Evolutionary conservation across 2,888 invertebrate species (phyloP), one percentile per base, ranked within the genome.

Genomic region (Hoplodrina blanda): DNA sequence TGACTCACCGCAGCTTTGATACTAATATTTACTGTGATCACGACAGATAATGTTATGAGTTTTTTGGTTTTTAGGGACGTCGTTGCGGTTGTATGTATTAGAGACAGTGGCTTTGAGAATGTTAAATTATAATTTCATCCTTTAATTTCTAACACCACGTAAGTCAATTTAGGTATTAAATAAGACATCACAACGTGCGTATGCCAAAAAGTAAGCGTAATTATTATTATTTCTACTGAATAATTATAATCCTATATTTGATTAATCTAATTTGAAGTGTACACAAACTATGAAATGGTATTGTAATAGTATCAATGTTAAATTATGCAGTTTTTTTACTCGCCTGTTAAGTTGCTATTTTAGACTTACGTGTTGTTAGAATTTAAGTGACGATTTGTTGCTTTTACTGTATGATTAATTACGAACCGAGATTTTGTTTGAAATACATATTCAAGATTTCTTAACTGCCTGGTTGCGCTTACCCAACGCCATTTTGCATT

Each of bases 1-100:
- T 90, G 89, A 89, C 78, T 89, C 90, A 91, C 91, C 91, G 81
- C 90, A 90, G 83, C 85, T 82, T 88, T 87, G 88, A 90, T 90
- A 91, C 88, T 89, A 89, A 89, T 90, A 87, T 90, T 88, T 83
- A 75, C 76, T 73, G 68, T 74, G 79, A 82, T 83, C 75, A 77
- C 61, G 65, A 66, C 81, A 73, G 83, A 85, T 79, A 8, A 78
- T 59, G 25, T 66, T 69, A 73, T 55, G 56, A 76, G 60, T 55
- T 64, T 71, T 73, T 83, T 79, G 6, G 19, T 37, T 25, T 64
- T 69, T 63, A 19, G 64, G 50, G 53, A 67, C 41, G 61, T 20
- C 15, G 37, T 67, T 57, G 56, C 55, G 57, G 56, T 61, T 55
- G 6, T 44, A 55, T 37, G 50, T 66, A 80, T 78, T 80, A 62